Base-by-base conservation (phyloP, 2,888 invertebrate genomes). In the Drosophila suboccidentalis region DNA sequence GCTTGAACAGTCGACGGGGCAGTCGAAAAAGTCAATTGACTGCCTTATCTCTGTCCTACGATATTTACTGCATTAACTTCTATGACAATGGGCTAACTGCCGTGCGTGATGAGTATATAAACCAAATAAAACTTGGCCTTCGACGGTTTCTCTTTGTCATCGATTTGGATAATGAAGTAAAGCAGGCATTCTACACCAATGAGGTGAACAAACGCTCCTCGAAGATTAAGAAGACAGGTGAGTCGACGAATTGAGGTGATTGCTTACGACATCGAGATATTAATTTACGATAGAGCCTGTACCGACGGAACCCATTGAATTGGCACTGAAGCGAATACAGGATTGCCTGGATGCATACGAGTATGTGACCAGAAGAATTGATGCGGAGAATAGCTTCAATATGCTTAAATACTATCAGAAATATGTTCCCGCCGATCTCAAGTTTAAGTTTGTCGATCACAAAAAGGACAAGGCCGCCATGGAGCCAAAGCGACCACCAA, bases 21-120 rank as follows among this genome's bases (percentile, higher is more conserved):
- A 49, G 11, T 11, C 58, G 74, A 1, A 69, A 64, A 11, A 4
- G 38, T n/a, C 3, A 4, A 1, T 2, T 6, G 3, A 4, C 1
- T 0, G 15, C 36, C 0, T 0, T 19, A 0, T 0, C 57, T 0
- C 0, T 10, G 6, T 10, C 39, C 4, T 90, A 87, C 53, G 75
- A 82, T 8, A 49, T 91, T 4, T 91, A 81, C 64, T 86, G 85
- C 39, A 46, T 89, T 2, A 89, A 90, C 17, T 87, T 90, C 47
- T 77, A 90, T 59, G 91, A 90, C 36, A 81, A 67, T 1, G 76
- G 86, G 0, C 66, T 91, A 4, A 64, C 54, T 3, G 69, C 87
- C 6, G 76, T 91, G 39, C 87, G 86, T 4, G 67, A 90, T 34
- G 90, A 88, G 70, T 91, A 80, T n/a, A 67, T 83, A 6, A 70